These are phyloP conservation scores for Drosophila lowei DNA, from an alignment of 1,140 invertebrate species.

Conservation along the genomic window DNA sequence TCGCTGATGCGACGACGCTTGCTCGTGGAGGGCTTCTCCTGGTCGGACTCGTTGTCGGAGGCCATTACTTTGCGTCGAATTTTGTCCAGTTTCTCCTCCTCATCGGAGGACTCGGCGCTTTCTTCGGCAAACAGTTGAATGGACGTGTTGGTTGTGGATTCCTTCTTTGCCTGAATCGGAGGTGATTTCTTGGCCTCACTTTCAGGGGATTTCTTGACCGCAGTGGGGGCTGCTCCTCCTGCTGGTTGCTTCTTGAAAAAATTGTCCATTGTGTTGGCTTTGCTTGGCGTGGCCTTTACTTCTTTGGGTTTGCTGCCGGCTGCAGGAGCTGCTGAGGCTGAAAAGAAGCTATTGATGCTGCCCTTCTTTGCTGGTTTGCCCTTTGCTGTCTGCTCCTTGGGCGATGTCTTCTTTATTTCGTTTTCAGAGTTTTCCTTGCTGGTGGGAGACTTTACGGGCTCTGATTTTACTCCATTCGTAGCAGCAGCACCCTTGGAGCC, in stretches of 20 bases:
- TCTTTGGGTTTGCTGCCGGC: slow-evolving; percentile 51
- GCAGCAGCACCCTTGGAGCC: background rate
- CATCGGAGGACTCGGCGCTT: slow-evolving; percentile 66
- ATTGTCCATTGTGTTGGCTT: slow-evolving; percentile 61
- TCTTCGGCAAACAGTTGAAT: slow-evolving; percentile 64
- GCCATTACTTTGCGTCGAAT: slow-evolving; percentile 62
- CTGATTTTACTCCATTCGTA: slow-evolving; percentile 24
- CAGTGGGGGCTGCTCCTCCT: slow-evolving; percentile 8
- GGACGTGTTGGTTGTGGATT: slow-evolving; percentile 56
- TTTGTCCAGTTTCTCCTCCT: slow-evolving; percentile 74
- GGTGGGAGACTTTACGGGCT: slow-evolving; percentile 11
- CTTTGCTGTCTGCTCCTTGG: slow-evolving; percentile 45
- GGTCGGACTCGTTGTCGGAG: slow-evolving; percentile 60
- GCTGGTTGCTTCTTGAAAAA: slow-evolving; percentile 70
- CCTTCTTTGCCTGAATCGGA: slow-evolving; percentile 30
- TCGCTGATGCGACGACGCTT: slow-evolving; percentile 75
- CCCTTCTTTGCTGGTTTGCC: slow-evolving; percentile 59
- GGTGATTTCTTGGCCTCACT: slow-evolving; percentile 25
- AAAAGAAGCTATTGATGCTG: slow-evolving; percentile 68
- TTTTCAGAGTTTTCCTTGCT: slow-evolving; percentile 31
- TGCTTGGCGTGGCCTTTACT: slow-evolving; percentile 47
- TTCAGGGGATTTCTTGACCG: slow-evolving; percentile 36
- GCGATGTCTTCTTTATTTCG: slow-evolving; percentile 41
- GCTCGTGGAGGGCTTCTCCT: slow-evolving; percentile 28
- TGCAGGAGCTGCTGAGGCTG: slow-evolving; percentile 31